Evolutionary conservation across 2,113 vertebrate genomes (phyloP).

Genomic region (Crotalus horridus): DNA sequence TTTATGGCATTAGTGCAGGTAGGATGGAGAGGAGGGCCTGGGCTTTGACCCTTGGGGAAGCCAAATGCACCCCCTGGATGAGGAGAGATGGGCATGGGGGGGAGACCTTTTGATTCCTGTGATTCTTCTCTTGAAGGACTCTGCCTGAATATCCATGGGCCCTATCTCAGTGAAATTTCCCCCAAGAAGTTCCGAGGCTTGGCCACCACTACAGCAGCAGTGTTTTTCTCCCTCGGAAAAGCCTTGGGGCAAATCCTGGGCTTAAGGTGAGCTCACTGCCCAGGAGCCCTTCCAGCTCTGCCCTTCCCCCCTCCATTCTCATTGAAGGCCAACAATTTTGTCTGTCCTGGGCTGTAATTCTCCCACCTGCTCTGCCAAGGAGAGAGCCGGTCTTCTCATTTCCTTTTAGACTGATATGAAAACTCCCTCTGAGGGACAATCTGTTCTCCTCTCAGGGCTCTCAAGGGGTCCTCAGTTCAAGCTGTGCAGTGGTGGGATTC

Average conservation of each 20-base stretch:
- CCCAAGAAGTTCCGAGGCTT: conserved; percentile 74
- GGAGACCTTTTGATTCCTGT: background rate
- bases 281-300: background rate
- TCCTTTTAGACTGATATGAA: background rate
- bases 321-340: background rate
- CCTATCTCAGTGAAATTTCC: conserved; percentile 74
- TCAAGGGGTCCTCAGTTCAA: background rate
- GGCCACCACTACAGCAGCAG: conserved; percentile 58
- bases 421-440: background rate
- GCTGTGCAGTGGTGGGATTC: background rate
- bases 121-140: conserved; percentile 58
- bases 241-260: conserved; percentile 71
- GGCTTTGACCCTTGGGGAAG: background rate
- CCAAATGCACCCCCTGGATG: background rate
- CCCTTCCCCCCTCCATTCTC: background rate
- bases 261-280: conserved; percentile 63
- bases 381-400: background rate
- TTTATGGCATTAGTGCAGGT: conserved; percentile 61
- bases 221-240: conserved; percentile 75
- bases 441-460: background rate
- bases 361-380: background rate
- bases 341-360: background rate
- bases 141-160: conserved; percentile 66
- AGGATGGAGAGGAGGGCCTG: background rate
- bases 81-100: background rate